Evolutionary conservation across 1,140 invertebrate genomes (phyloP), one percentile per base, ranked within the genome.

Genomic region (Araneus ventricosus): DNA sequence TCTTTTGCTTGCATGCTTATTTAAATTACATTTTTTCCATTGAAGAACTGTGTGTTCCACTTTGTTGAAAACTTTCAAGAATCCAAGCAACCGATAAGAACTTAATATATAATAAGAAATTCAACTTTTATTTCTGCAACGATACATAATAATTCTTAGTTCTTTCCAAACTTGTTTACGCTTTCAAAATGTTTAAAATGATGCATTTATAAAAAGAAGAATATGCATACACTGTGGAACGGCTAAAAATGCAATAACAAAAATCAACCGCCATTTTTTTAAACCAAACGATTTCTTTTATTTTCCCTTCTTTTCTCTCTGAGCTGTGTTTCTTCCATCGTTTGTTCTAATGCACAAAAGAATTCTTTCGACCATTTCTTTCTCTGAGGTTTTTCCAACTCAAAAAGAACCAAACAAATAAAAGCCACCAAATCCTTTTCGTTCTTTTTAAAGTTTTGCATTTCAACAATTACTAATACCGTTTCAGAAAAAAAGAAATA

Each of bases 261-360:
- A 75, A 75, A 75, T 5, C 67, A 75, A 34, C 30, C 27, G 30
- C 67, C 34, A 37, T 75, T 75, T 70, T 75, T 37, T 37, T 30
- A 20, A 20, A 34, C 17, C 70, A 75, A 17, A 75, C 70, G 70
- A 75, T 75, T 67, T 67, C 14, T 20, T 70, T 70, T 70, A 14
- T n/a, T 52, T 17, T 52, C 17, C 10, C 45, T 45, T 2, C 10
- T 52, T 4, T 34, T 34, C 14, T 20, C 4, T 24, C 30, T 34
- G 20, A 75, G 30, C 30, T 75, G 5, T 37, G 70, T 75, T 75
- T 34, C 30, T 75, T 75, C 4, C 30, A 37, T 75, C 70, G 30
- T 75, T 75, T 75, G 70, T 37, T 75, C 70, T 34, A 75, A 75
- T 75, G 70, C 70, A 75, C 70, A 75, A 75, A 75, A 75, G 30